A percentile compares a stretch with the other conserved stretches of the same genome.
Evolutionary conservation across 2,113 vertebrate genomes (phyloP).

Genomic region (Ageneiosus marmoratus): DNA sequence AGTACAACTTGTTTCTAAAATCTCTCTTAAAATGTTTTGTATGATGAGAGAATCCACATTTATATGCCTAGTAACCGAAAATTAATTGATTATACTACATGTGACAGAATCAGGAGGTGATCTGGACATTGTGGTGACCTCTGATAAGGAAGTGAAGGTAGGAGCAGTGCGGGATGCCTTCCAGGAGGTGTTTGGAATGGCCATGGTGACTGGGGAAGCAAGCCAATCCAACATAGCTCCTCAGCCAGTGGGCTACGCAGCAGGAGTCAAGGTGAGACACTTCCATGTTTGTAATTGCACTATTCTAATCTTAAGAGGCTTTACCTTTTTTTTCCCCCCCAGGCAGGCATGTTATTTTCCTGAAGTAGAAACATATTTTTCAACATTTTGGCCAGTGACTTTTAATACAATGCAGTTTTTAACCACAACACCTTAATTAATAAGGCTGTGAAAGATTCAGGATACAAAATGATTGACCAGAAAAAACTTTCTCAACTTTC

Average conservation of each 20-base stretch:
- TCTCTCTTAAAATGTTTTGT: background rate
- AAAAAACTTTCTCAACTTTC: no score
- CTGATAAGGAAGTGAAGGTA: constrained; percentile 86
- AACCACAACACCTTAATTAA: background rate
- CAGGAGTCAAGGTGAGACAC: constrained; percentile 86
- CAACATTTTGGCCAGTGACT: background rate
- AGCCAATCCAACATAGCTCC: constrained; percentile 93
- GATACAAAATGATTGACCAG: background rate
- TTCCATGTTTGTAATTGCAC: background rate
- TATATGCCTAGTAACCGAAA: background rate
- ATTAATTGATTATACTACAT: background rate
- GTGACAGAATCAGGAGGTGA: constrained; percentile 90
- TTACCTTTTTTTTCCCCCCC: background rate
- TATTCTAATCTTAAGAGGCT: background rate
- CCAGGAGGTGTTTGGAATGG: constrained; percentile 96
- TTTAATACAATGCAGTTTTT: background rate
- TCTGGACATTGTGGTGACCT: constrained; percentile 92
- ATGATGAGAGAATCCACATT: background rate
- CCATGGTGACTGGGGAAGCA: constrained; percentile 87
- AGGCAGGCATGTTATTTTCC: background rate
- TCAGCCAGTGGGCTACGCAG: constrained; percentile 95
- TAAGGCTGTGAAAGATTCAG: background rate
- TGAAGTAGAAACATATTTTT: background rate
- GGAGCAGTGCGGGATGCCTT: constrained; percentile 91
- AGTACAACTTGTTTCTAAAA: constrained; percentile 56